phyloP scores from a whole-genome alignment of 2,888 invertebrate species.

The Drosophila subquinaria region DNA sequence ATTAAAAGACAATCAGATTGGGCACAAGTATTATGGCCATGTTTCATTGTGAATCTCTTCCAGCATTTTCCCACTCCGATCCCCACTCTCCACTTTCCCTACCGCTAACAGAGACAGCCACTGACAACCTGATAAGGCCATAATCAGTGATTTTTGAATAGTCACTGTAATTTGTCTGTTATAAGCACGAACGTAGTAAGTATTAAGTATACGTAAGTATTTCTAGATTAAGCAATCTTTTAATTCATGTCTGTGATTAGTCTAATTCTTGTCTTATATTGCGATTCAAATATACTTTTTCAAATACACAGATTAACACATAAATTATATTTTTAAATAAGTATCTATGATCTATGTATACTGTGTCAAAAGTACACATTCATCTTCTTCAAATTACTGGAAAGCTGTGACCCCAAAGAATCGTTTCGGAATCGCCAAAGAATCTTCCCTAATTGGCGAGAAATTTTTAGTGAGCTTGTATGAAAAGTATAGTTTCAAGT shows the following conservation, averaged over 20 bases:
- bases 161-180: constrained; percentile 27
- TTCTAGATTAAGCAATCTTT: constrained; percentile 5
- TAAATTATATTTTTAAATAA: no score
- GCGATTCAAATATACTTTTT: neutral
- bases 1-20: constrained; percentile 64
- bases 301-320: no score
- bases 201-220: constrained; percentile 12
- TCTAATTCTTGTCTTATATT: neutral
- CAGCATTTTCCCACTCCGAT: neutral
- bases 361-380: no score
- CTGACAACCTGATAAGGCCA: constrained; percentile 30
- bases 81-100: neutral
- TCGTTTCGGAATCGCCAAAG: no score
- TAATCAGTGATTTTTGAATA: constrained; percentile 49
- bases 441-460: no score
- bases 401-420: no score
- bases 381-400: no score
- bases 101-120: constrained; percentile 36
- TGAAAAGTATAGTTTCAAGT: no score
- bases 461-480: no score
- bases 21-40: constrained; percentile 43
- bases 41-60: constrained; percentile 49
- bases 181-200: neutral
- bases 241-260: constrained; percentile 3
- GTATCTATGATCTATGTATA: no score